Percentiles rank a stretch among this genome's conserved stretches.
These are phyloP conservation scores for Gadopsis marmoratus DNA, from an alignment of 2,797 vertebrate species.

Conservation along the genomic window DNA sequence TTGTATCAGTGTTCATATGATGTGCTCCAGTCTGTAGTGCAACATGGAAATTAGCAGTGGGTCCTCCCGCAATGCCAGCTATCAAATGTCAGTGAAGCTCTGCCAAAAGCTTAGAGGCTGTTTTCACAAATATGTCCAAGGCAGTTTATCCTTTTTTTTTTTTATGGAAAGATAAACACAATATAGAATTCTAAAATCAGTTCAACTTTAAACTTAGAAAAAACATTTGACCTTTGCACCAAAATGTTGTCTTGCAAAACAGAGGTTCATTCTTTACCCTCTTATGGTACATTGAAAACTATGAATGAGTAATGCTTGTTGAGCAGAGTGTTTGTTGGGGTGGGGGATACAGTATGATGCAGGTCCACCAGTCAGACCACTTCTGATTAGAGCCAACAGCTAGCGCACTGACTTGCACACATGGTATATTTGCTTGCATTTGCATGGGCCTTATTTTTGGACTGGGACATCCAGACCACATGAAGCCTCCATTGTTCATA, in stretches of 20 bases:
- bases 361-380: constrained; percentile 40
- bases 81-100: background rate
- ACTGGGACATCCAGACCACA: constrained; percentile 31
- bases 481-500: constrained; percentile 47
- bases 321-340: background rate
- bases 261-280: background rate
- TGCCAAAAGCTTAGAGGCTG: background rate
- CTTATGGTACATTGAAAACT: background rate
- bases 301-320: background rate
- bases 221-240: background rate
- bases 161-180: background rate
- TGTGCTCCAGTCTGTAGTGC: background rate
- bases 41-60: too few relatives aligned
- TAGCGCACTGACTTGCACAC: constrained; percentile 33
- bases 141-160: background rate
- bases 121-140: background rate
- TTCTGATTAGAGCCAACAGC: constrained; percentile 38
- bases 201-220: background rate
- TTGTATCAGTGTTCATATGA: background rate
- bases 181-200: background rate
- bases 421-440: constrained; percentile 64
- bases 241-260: background rate
- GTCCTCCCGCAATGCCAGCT: background rate
- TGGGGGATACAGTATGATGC: background rate
- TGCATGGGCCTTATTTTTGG: constrained; percentile 57